These are phyloP conservation scores for Endotricha flammealis DNA, from an alignment of 2,888 invertebrate genomes.

Conservation along the genomic window DNA sequence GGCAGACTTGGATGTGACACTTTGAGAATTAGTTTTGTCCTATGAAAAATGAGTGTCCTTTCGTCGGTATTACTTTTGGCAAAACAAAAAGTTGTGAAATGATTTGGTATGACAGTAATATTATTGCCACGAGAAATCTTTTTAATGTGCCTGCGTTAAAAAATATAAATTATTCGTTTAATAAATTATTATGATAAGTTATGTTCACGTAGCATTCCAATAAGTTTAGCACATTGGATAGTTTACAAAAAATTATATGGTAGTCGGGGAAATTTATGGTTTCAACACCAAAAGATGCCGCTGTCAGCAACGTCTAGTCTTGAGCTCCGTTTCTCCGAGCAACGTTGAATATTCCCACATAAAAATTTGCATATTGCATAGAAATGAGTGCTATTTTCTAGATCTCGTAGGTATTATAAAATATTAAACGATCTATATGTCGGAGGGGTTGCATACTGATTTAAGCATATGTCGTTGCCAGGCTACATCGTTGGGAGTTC, in stretches of 20 bases:
- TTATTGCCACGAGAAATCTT: too few species aligned
- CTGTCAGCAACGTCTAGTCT: background rate
- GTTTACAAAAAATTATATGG: too few species aligned
- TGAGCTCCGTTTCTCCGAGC: constrained; percentile 1
- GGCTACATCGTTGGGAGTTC: background rate
- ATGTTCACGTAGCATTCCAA: too few species aligned
- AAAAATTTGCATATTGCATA: constrained; percentile 9
- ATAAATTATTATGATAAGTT: too few species aligned
- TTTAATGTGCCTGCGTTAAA: too few species aligned
- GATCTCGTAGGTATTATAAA: constrained; percentile 8
- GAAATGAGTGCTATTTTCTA: constrained; percentile 7
- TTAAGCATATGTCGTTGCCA: constrained; percentile 1
- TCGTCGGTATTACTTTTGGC: constrained; percentile 12
- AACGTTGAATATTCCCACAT: constrained; percentile 1
- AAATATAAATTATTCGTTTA: too few species aligned
- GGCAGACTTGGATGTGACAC: constrained; percentile 37
- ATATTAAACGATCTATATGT: constrained; percentile 8
- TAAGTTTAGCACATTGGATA: too few species aligned
- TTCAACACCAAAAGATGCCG: background rate
- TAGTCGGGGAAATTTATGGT: too few species aligned
- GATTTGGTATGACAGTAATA: too few species aligned
- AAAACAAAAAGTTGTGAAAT: constrained; percentile 2
- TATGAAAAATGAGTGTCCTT: constrained; percentile 36
- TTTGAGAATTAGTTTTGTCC: constrained; percentile 47
- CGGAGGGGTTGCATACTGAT: constrained; percentile 4